Percentiles rank a stretch among this genome's conserved stretches.
Evolutionary conservation across 1,140 invertebrate genomes (phyloP).

Genomic region (Pseudachorutes palmiensis): DNA sequence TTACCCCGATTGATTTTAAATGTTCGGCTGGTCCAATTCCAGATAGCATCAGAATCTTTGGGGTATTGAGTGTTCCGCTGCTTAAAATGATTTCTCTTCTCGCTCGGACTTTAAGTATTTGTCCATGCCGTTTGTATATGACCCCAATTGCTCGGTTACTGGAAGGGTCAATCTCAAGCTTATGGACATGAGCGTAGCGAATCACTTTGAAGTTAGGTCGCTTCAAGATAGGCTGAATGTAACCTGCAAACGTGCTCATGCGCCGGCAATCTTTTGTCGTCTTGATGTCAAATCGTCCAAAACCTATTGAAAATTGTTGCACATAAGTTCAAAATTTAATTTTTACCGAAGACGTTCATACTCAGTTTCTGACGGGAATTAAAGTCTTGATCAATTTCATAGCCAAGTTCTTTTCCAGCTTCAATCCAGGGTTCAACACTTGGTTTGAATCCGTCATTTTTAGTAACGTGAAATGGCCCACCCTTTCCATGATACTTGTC

Average conservation of each 20-base stretch:
- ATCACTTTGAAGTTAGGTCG: conserved; percentile 15
- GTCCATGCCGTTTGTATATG: conserved; percentile 21
- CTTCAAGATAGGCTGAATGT: conserved; percentile 14
- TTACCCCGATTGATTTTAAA: conserved; percentile 35
- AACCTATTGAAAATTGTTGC: conserved; percentile 6
- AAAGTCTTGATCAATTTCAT: conserved; percentile 3
- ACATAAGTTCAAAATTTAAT: neutral
- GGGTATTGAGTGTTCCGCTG: conserved; percentile 38
- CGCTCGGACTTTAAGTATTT: conserved; percentile 29
- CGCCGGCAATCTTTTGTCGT: conserved; percentile 15
- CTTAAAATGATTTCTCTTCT: conserved; percentile 40
- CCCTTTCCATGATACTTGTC: conserved; percentile 13
- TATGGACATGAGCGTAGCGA: conserved; percentile 18
- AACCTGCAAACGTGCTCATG: conserved; percentile 11
- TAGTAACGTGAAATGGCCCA: neutral
- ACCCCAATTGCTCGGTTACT: conserved; percentile 13
- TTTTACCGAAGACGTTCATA: neutral
- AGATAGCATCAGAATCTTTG: conserved; percentile 45
- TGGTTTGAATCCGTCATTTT: neutral
- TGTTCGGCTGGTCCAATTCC: conserved; percentile 45
- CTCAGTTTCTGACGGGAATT: conserved; percentile 9
- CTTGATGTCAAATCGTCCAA: neutral
- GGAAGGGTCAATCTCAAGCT: neutral
- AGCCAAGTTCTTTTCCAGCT: conserved; percentile 17
- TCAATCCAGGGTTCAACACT: neutral